phyloP scores from a whole-genome alignment of 1,140 invertebrate genomes.

The Polypedilum vanderplanki region DNA sequence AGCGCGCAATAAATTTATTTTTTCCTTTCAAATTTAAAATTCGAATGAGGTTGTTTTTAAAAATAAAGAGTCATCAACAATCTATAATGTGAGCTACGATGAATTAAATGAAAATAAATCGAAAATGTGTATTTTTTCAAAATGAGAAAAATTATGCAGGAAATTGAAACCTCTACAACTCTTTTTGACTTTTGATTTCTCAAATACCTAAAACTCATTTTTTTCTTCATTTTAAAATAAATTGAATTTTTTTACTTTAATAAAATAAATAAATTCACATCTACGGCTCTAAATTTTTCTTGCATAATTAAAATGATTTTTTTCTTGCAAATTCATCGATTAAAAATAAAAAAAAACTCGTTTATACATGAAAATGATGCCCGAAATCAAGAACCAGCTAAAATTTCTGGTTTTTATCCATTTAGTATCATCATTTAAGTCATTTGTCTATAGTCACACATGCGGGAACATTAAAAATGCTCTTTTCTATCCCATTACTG shows the following conservation, averaged over 20 bases:
- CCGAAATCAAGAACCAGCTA: too few relatives aligned
- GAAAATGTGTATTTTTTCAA: too few relatives aligned
- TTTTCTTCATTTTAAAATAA: background rate
- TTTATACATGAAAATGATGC: too few relatives aligned
- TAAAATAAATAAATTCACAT: too few relatives aligned
- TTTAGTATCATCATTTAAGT: too few relatives aligned
- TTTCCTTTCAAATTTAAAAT: conserved; percentile 15
- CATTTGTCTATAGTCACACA: too few relatives aligned
- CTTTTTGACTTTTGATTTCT: background rate
- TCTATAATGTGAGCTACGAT: background rate
- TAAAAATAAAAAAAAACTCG: too few relatives aligned
- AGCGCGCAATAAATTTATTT: conserved; percentile 25
- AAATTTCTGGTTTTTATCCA: too few relatives aligned
- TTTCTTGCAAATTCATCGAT: background rate
- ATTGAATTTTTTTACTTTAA: background rate
- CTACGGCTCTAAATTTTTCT: background rate
- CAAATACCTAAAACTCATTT: background rate
- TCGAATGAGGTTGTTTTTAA: background rate
- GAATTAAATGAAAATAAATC: background rate
- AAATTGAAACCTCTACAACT: background rate
- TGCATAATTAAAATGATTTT: background rate
- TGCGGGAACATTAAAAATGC: too few relatives aligned
- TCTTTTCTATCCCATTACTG: background rate
- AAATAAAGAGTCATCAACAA: background rate
- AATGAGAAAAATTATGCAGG: too few relatives aligned